Evolutionary conservation across 2,797 vertebrate species (phyloP).

Genomic region (Cephalopachus bancanus): DNA sequence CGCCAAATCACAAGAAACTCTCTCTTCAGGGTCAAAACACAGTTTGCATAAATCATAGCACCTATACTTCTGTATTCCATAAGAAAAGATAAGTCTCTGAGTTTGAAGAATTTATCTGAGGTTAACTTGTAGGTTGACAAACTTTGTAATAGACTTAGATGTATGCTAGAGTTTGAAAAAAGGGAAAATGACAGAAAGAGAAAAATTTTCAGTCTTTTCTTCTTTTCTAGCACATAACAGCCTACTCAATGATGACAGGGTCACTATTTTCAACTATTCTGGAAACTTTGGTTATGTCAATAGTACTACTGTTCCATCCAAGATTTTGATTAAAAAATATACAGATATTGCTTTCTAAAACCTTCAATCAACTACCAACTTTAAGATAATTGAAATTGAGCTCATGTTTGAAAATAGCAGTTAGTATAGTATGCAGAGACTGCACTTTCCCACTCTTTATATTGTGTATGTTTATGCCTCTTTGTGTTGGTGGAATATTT

Average conservation of each 20-base stretch:
- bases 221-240: background rate
- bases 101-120: conserved; percentile 9
- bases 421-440: background rate
- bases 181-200: background rate
- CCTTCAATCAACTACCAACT: background rate
- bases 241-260: background rate
- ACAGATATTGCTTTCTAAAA: background rate
- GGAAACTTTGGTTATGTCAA: background rate
- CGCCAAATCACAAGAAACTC: conserved; percentile 32
- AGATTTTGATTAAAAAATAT: background rate
- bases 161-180: conserved; percentile 12
- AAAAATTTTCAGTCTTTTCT: background rate
- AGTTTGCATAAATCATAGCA: conserved; percentile 15
- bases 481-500: background rate
- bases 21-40: conserved; percentile 8
- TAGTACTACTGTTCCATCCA: background rate
- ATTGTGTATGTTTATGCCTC: background rate
- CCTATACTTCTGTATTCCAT: background rate
- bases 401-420: background rate
- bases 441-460: background rate
- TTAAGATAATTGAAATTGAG: conserved; percentile 31
- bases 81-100: conserved; percentile 33
- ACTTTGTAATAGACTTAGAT: background rate
- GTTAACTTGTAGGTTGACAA: background rate
- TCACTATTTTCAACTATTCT: background rate